phyloP scores from a whole-genome alignment of 2,888 invertebrate species.

The Griposia aprilina region DNA sequence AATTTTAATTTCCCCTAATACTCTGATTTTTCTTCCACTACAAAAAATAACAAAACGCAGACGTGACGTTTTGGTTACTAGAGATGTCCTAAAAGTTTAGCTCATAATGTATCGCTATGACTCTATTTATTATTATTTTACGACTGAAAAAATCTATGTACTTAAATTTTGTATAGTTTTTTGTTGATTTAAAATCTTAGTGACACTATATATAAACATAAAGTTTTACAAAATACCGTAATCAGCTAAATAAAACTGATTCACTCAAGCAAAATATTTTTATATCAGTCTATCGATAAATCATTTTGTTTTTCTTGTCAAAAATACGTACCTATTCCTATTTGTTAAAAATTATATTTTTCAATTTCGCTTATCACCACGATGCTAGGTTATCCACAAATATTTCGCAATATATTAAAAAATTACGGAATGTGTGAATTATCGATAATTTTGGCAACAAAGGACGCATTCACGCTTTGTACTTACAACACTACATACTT shows the following conservation, averaged over 20 bases:
- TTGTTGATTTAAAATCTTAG: neutral
- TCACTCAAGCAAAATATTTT: neutral
- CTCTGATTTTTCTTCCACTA: neutral
- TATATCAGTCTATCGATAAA: neutral
- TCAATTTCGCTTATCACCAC: neutral
- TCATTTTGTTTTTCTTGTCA: conserved; percentile 13
- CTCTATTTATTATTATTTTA: too few species aligned
- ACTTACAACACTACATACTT: conserved; percentile 43
- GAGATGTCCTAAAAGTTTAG: conserved; percentile 5
- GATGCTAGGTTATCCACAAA: neutral
- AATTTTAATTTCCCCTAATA: too few species aligned
- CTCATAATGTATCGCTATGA: neutral
- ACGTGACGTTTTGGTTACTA: conserved; percentile 6
- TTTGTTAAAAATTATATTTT: neutral
- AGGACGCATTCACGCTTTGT: neutral
- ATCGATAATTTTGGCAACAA: conserved; percentile 17
- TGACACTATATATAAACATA: too few species aligned
- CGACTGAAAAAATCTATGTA: too few species aligned
- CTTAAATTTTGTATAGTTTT: neutral
- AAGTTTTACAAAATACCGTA: neutral
- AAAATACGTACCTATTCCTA: neutral
- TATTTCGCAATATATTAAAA: neutral
- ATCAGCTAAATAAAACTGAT: neutral
- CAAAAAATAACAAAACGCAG: conserved; percentile 18
- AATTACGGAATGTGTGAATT: neutral